phyloP scores from a whole-genome alignment of 1,140 invertebrate species.

The Brachionus manjavacas region DNA sequence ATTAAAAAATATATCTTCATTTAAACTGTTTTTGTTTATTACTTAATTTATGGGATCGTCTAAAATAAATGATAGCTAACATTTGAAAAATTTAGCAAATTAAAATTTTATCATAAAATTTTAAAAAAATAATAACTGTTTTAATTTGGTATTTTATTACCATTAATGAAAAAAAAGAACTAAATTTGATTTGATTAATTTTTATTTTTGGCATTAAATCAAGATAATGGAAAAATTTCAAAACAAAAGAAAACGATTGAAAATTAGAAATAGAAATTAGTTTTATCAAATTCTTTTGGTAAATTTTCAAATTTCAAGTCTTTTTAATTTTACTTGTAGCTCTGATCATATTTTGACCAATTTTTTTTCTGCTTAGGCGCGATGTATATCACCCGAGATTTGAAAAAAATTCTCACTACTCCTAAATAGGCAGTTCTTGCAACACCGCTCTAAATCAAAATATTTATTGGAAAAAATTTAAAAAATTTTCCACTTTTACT shows the following conservation, averaged over 20 bases:
- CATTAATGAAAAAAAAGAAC: not conserved
- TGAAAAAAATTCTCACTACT: slow-evolving; percentile 27
- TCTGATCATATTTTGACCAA: slow-evolving; percentile 1
- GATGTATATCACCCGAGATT: slow-evolving; percentile 1
- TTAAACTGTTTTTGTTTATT: not conserved
- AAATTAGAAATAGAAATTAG: not conserved
- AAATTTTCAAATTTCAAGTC: not conserved
- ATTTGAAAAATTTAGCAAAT: not conserved
- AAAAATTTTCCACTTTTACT: not conserved
- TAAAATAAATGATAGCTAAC: not conserved
- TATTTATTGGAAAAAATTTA: not conserved
- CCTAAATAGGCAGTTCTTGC: slow-evolving; percentile 26
- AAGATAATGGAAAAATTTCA: not conserved
- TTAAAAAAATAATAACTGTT: too few species aligned
- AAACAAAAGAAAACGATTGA: not conserved
- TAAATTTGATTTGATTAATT: not conserved
- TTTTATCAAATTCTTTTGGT: not conserved
- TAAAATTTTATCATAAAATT: not conserved
- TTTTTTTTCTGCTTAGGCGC: not conserved
- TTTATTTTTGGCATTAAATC: not conserved
- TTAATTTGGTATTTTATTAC: slow-evolving; percentile 3
- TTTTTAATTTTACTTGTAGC: not conserved
- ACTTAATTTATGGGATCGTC: not conserved
- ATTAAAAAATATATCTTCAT: not conserved
- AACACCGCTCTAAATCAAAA: slow-evolving; percentile 16